Evolutionary conservation across 1,140 invertebrate species (phyloP), one percentile per base, ranked within the genome.

Genomic region (Bombyx mori): DNA sequence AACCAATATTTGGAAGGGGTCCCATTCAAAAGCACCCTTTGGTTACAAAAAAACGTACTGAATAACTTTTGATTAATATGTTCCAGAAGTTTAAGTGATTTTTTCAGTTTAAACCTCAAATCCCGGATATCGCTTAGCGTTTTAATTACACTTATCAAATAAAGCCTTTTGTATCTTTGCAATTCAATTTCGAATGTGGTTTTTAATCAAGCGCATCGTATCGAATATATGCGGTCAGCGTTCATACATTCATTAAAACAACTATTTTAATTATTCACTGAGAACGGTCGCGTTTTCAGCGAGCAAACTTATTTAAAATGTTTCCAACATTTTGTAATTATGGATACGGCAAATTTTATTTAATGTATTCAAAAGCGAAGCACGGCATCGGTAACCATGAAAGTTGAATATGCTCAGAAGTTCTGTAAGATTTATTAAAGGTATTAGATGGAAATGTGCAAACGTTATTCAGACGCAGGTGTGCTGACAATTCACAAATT

Each of bases 1-100:
- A 83, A 86, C 81, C 83, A 84, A 86, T 84, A 84, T 82, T 86
- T 82, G 72, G 75, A 79, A 82, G 81, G 82, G 79, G 77, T 77
- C 67, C 81, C 54, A 82, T 83, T 84, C 68, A 86, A 81, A 79
- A 71, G 63, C 79, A 76, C 82, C 82, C 82, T 79, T 82, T 77
- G 66, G 65, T 56, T 72, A 66, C 64, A 76, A 83, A 86, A 85
- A 86, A 81, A 69, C 69, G 54, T 22, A 6, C 22, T 51, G 18
- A 68, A 77, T 81, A 77, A 73, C 71, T 76, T 77, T 75, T 85
- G 79, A 82, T 82, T 85, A 82, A 85, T 85, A 76, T 66, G 59
- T 62, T 56, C 48, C 50, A 57, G 62, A 56, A 35, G 57, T 59
- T 51, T 51, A 52, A 56, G 44, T 43, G 53, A 12, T 45, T 43